Conservation (phyloP, 2,797 vertebrate species). For the Furcifer pardalis region DNA sequence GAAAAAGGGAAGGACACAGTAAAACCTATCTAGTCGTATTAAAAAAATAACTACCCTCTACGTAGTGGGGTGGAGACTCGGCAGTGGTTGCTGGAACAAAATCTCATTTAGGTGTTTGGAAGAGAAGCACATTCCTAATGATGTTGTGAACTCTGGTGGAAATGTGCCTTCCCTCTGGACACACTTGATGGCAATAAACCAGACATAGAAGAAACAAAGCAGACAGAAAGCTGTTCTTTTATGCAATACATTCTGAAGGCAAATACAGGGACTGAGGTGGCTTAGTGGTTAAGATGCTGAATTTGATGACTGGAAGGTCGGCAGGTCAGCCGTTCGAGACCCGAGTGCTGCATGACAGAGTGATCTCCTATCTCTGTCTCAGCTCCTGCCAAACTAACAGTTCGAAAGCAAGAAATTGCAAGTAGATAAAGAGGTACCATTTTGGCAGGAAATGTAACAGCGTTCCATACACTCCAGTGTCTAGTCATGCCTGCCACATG, state of each 20-base stretch:
- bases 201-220: background rate
- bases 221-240: background rate
- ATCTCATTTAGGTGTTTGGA: background rate
- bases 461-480: too few relatives aligned
- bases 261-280: too few relatives aligned
- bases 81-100: background rate
- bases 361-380: too few relatives aligned
- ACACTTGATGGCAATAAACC: background rate
- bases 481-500: too few relatives aligned
- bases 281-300: too few relatives aligned
- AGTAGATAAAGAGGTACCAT: too few relatives aligned
- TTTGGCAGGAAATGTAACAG: too few relatives aligned
- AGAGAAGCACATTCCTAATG: accelerated
- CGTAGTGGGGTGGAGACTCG: background rate
- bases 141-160: background rate
- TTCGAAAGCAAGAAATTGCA: too few relatives aligned
- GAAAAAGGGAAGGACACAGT: slow-evolving; percentile 38
- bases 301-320: too few relatives aligned
- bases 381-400: too few relatives aligned
- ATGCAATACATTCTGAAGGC: background rate
- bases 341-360: too few relatives aligned
- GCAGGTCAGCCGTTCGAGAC: too few relatives aligned
- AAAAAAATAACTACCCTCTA: slow-evolving; percentile 1
- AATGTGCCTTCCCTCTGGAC: background rate
- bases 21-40: slow-evolving; percentile 27